Conservation (phyloP, 2,888 invertebrate genomes). For the Troides aeacus region DNA sequence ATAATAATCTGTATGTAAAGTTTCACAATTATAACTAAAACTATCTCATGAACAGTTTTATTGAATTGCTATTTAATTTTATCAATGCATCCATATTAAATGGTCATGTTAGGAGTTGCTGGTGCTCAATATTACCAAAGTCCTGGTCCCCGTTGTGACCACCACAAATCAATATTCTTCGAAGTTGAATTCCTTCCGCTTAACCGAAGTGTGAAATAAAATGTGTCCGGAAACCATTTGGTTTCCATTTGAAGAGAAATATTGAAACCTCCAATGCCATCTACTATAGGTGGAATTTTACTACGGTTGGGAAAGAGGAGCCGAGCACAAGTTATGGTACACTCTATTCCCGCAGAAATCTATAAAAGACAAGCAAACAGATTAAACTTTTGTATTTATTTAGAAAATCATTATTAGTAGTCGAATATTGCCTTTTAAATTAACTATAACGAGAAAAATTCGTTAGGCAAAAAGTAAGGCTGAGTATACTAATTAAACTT, state of each 20-base stretch:
- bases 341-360: conserved; percentile 63
- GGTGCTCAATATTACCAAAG: conserved; percentile 3
- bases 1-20: too few relatives aligned
- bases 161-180: conserved; percentile 8
- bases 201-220: conserved; percentile 54
- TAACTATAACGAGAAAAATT: neutral
- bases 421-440: too few relatives aligned
- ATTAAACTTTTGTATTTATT: neutral
- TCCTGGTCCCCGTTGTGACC: conserved; percentile 10
- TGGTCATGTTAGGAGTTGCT: neutral
- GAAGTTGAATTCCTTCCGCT: conserved; percentile 51
- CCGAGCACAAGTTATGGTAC: conserved; percentile 58
- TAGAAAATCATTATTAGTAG: too few relatives aligned
- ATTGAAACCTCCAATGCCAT: conserved; percentile 62
- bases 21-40: too few relatives aligned
- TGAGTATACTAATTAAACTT: too few relatives aligned
- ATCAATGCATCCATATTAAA: too few relatives aligned
- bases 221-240: conserved; percentile 57
- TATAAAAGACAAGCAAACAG: conserved; percentile 34
- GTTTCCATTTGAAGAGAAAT: conserved; percentile 51
- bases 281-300: conserved; percentile 44
- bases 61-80: too few relatives aligned
- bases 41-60: too few relatives aligned
- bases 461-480: too few relatives aligned
- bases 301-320: conserved; percentile 54